Evolutionary conservation across 1,140 invertebrate species (phyloP).

Genomic region (Nixonia krombeini): DNA sequence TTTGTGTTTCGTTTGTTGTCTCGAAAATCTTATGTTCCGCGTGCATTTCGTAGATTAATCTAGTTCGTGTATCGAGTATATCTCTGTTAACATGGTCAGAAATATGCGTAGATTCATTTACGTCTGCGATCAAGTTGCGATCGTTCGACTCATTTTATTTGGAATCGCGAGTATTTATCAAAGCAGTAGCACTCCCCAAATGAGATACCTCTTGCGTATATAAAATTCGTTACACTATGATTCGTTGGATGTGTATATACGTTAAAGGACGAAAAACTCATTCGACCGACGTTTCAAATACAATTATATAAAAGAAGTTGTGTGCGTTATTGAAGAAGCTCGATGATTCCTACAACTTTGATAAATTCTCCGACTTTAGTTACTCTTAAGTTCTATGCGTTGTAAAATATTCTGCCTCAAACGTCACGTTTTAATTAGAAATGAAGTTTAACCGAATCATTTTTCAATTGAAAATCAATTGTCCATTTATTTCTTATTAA

Average conservation of each 20-base stretch:
- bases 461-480: too few species aligned
- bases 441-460: too few species aligned
- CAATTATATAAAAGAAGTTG: slow-evolving; percentile 1
- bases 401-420: slow-evolving; percentile 27
- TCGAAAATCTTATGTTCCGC: slow-evolving; percentile 23
- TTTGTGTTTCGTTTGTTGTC: slow-evolving; percentile 19
- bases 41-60: slow-evolving; percentile 28
- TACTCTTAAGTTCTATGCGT: slow-evolving; percentile 25
- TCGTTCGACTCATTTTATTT: slow-evolving; percentile 32
- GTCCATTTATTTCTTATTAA: too few species aligned
- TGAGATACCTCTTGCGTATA: slow-evolving; percentile 6
- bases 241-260: slow-evolving; percentile 38
- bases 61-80: slow-evolving; percentile 31
- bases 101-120: slow-evolving; percentile 34
- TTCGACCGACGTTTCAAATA: slow-evolving; percentile 36
- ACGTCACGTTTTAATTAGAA: background rate
- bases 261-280: slow-evolving; percentile 22
- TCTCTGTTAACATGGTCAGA: slow-evolving; percentile 28
- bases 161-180: slow-evolving; percentile 24
- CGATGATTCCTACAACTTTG: slow-evolving; percentile 23
- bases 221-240: slow-evolving; percentile 48
- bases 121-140: background rate
- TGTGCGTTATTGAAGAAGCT: slow-evolving; percentile 33
- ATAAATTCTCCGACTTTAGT: slow-evolving; percentile 28
- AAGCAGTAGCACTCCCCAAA: slow-evolving; percentile 26